Evolutionary conservation across 2,113 vertebrate species (phyloP).

Genomic region (Leuciscus idus): DNA sequence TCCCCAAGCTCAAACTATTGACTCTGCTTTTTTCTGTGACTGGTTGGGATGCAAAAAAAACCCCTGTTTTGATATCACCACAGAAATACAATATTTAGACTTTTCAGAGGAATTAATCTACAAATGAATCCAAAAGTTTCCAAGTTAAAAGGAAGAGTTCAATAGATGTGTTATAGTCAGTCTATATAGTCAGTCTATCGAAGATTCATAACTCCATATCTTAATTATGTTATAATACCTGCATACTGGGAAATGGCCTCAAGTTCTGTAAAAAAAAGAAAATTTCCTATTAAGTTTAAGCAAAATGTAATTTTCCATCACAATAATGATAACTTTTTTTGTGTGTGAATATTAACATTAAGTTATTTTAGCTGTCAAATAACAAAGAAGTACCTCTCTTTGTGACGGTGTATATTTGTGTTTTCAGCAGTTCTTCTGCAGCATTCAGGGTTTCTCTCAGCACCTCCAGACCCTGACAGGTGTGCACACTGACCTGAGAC

Average conservation of each 20-base stretch:
- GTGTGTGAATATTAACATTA: too few relatives aligned
- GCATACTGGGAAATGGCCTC: slow-evolving; percentile 62
- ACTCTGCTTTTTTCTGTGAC: too few relatives aligned
- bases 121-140: neutral
- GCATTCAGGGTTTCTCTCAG: slow-evolving; percentile 26
- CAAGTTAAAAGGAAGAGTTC: neutral
- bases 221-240: slow-evolving; percentile 57
- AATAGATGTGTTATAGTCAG: neutral
- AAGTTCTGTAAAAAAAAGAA: slow-evolving; percentile 59
- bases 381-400: slow-evolving; percentile 40
- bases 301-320: neutral
- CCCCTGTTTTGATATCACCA: too few relatives aligned
- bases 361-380: neutral
- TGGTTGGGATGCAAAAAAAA: too few relatives aligned
- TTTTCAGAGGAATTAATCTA: too few relatives aligned
- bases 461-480: slow-evolving; percentile 38
- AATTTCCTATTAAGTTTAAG: neutral
- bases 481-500: slow-evolving; percentile 31
- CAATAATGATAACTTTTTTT: neutral
- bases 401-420: slow-evolving; percentile 34
- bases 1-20: too few relatives aligned
- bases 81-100: too few relatives aligned
- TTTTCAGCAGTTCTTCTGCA: slow-evolving; percentile 35
- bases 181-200: neutral
- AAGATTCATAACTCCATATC: neutral